Evolutionary conservation across 2,113 vertebrate species (phyloP).

Genomic region (Halcyon senegalensis): DNA sequence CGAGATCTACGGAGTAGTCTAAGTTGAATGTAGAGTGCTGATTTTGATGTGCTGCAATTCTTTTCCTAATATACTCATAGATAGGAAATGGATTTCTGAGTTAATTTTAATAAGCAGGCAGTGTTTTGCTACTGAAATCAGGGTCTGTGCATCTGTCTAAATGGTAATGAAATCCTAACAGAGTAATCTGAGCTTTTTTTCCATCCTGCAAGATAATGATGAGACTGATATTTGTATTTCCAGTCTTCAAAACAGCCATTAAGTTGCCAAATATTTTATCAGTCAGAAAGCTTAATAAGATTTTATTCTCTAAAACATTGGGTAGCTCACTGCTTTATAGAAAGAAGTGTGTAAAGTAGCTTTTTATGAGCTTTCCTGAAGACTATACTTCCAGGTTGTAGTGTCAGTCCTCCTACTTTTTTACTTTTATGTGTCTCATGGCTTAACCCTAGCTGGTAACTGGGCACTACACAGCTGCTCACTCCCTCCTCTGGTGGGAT

Average conservation of each 20-base stretch:
- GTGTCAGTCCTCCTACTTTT: not conserved
- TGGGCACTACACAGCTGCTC: not conserved
- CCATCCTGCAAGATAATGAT: not conserved
- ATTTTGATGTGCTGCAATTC: not conserved
- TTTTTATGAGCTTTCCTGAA: not conserved
- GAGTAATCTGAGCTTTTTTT: not conserved
- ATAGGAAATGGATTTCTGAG: not conserved
- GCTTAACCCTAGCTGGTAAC: not conserved
- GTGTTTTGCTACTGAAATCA: not conserved
- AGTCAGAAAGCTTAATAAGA: not conserved
- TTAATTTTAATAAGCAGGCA: not conserved
- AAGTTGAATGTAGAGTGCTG: not conserved
- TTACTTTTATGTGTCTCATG: not conserved
- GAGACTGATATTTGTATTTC: not conserved
- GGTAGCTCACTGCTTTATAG: not conserved
- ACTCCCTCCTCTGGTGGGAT: not conserved
- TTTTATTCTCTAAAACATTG: not conserved
- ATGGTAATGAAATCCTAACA: slow-evolving; percentile 46
- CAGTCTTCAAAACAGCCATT: too few species aligned
- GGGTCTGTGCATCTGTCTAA: not conserved
- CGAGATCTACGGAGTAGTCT: not conserved
- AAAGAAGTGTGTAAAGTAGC: not conserved
- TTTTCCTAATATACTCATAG: not conserved
- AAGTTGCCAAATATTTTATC: too few species aligned
- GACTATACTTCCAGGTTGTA: not conserved